phyloP scores from a whole-genome alignment of 2,113 vertebrate species.

The Hucho hucho region DNA sequence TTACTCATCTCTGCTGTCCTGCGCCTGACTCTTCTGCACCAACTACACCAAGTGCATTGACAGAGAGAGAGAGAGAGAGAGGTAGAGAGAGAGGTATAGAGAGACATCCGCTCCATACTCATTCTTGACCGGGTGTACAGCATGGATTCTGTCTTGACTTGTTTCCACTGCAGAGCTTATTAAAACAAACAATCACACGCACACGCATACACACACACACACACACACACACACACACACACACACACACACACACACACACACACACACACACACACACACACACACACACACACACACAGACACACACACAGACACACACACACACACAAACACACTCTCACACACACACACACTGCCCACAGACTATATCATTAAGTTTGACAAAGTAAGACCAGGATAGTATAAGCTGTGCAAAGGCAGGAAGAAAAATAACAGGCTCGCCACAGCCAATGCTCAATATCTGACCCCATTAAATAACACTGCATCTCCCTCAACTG shows the following conservation, averaged over 20 bases:
- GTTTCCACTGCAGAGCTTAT: conserved; percentile 69
- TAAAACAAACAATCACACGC: conserved; percentile 51
- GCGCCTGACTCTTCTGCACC: no score
- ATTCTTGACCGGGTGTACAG: conserved; percentile 42
- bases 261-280: conserved; percentile 30
- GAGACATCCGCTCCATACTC: conserved; percentile 5
- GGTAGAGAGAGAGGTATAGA: background rate
- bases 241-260: conserved; percentile 39
- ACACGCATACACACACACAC: conserved; percentile 14
- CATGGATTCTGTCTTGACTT: conserved; percentile 44
- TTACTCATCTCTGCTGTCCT: no score
- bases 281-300: conserved; percentile 22
- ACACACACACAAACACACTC: conserved; percentile 46
- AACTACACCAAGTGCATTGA: no score
- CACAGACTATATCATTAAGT: conserved; percentile 56
- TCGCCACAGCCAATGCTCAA: conserved; percentile 45
- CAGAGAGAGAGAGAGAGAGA: no score
- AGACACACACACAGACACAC: conserved; percentile 16
- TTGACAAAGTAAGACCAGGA: conserved; percentile 50
- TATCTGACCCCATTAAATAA: conserved; percentile 60
- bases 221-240: conserved; percentile 26
- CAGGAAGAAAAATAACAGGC: conserved; percentile 42
- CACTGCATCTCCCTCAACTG: conserved; percentile 25
- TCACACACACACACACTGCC: conserved; percentile 17
- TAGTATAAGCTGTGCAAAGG: conserved; percentile 39